Percentiles rank a stretch among this genome's conserved stretches.
phyloP scores from a whole-genome alignment of 1,140 invertebrate genomes.

The Eciton burchellii region DNA sequence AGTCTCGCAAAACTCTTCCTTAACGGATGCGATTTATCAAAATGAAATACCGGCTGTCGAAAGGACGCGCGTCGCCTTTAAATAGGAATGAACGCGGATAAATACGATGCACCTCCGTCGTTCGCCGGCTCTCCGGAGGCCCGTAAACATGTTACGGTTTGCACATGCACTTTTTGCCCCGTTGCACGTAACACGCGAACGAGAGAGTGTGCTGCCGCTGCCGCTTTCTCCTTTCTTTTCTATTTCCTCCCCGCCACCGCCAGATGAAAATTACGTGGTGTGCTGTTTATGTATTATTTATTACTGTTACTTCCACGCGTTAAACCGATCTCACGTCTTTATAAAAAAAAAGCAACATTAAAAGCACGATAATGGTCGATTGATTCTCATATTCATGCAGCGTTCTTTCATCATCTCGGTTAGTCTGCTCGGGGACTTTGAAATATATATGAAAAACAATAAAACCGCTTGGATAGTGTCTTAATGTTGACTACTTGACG shows the following conservation, averaged over 20 bases:
- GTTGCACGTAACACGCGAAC: conserved; percentile 39
- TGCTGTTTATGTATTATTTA: conserved; percentile 19
- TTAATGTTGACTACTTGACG: background rate
- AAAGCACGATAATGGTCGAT: background rate
- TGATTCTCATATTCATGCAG: background rate
- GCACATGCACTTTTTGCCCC: conserved; percentile 70
- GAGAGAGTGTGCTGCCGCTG: background rate
- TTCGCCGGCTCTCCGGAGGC: conserved; percentile 68
- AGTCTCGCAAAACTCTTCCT: conserved; percentile 34
- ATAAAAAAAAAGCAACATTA: background rate
- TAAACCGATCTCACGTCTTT: background rate
- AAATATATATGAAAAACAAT: background rate
- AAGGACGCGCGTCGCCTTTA: conserved; percentile 40
- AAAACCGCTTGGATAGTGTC: background rate
- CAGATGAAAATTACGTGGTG: conserved; percentile 21
- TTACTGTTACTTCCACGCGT: background rate
- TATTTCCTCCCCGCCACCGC: background rate
- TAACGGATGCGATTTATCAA: conserved; percentile 46
- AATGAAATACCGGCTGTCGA: conserved; percentile 55
- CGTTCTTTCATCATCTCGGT: background rate
- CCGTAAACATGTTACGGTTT: conserved; percentile 77
- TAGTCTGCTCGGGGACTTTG: background rate
- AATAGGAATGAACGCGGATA: conserved; percentile 59
- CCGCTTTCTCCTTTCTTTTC: conserved; percentile 13
- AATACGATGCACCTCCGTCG: conserved; percentile 56